These are phyloP conservation scores for Heliconius nattereri DNA, from an alignment of 1,140 invertebrate species.

Conservation along the genomic window DNA sequence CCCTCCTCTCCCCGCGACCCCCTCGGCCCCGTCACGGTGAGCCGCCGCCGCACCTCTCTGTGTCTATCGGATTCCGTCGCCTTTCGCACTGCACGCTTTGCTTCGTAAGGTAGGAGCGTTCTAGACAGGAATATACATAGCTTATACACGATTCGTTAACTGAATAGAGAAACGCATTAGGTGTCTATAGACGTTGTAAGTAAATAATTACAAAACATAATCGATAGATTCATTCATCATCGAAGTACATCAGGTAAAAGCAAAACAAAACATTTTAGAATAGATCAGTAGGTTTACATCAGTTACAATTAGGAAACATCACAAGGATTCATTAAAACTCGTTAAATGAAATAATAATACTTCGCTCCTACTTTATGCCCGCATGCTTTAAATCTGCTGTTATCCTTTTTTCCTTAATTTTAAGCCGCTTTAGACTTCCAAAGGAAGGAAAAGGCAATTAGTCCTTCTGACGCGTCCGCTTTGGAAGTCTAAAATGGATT, in stretches of 20 bases:
- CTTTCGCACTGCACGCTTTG: slow-evolving; percentile 77
- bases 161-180: slow-evolving; percentile 10
- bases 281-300: neutral
- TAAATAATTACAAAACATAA: neutral
- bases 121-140: slow-evolving; percentile 15
- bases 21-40: slow-evolving; percentile 78
- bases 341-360: slow-evolving; percentile 37
- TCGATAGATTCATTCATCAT: neutral
- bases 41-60: slow-evolving; percentile 74
- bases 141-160: neutral
- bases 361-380: slow-evolving; percentile 77
- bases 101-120: slow-evolving; percentile 75
- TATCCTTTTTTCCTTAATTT: slow-evolving; percentile 59
- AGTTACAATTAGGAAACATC: slow-evolving; percentile 10
- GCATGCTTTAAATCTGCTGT: slow-evolving; percentile 67
- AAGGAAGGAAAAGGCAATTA: slow-evolving; percentile 39
- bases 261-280: slow-evolving; percentile 6
- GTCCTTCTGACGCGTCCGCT: slow-evolving; percentile 42
- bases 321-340: slow-evolving; percentile 20
- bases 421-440: slow-evolving; percentile 56
- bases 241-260: slow-evolving; percentile 1
- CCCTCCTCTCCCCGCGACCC: slow-evolving; percentile 78
- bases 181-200: neutral
- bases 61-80: slow-evolving; percentile 75
- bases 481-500: slow-evolving; percentile 59